Evolutionary conservation across 30 jellyfish, hydroid and myxozoan species (phyloP).

Genomic region (Cassiopea andromeda): DNA sequence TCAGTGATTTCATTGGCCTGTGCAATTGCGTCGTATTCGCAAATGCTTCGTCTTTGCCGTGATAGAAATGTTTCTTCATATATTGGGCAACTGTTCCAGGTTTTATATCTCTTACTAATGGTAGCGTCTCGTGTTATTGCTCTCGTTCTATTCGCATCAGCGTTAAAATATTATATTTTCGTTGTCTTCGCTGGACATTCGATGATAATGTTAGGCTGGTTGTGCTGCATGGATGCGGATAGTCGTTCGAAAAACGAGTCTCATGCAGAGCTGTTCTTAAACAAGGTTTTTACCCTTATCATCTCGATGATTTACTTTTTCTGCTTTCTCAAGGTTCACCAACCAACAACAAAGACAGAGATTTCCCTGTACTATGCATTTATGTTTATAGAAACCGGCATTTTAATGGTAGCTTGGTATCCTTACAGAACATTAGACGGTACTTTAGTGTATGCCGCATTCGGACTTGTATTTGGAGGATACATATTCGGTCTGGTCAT

Average conservation of each 20-base stretch:
- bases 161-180: constrained; percentile 59
- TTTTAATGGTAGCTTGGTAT: constrained; percentile 84
- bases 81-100: constrained; percentile 75
- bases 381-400: constrained; percentile 70
- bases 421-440: constrained; percentile 78
- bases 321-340: constrained; percentile 77
- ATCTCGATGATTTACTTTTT: constrained; percentile 72
- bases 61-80: constrained; percentile 51
- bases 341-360: constrained; percentile 68
- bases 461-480: constrained; percentile 85
- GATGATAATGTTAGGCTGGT: constrained; percentile 74
- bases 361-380: constrained; percentile 66
- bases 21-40: constrained; percentile 91
- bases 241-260: constrained; percentile 2
- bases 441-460: constrained; percentile 70
- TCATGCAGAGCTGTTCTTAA: constrained; percentile 14
- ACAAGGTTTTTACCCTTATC: constrained; percentile 48
- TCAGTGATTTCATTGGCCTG: constrained; percentile 78
- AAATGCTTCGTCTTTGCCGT: constrained; percentile 76
- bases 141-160: constrained; percentile 84
- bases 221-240: constrained; percentile 48
- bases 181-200: constrained; percentile 69
- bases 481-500: constrained; percentile 69
- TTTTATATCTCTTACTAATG: constrained; percentile 78
- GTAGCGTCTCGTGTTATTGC: constrained; percentile 85